Base-by-base conservation (phyloP, 2,113 vertebrate genomes). In the Callionymus lyra region DNA sequence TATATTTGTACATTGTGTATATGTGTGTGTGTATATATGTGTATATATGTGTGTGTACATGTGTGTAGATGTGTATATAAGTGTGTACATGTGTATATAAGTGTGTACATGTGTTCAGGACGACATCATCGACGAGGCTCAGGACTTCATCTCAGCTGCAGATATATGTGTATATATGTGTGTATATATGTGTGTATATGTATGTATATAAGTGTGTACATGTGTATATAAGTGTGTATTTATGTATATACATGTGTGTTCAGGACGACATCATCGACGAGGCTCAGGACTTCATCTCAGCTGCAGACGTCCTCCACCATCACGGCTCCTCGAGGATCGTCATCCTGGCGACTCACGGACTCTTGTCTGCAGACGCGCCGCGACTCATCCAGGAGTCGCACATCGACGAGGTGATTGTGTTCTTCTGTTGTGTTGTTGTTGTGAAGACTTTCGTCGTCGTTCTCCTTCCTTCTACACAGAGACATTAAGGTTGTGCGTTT, bases 261-360 rank as follows among this genome's bases (percentile, higher is more conserved):
- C 65, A 99, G 95, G 95, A 99, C 68, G 94, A 99, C 80, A 98
- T 99, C 27, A 97, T 99, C 0, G 95, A 99, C 6, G 92, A 97
- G 0, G 90, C 95, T 62, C 91, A 94, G 57, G 92, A 93, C 72
- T 99, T 93, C 57, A 90, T 98, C 2, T 93, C 94, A 1, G 89
- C 94, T 9, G 94, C 95, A 1, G 95, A 99, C 67, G 94, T 90
- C 70, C 84, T 99, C 65, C 98, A 99, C 48, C 94, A 98, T 57
- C 84, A 92, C 1, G 95, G 95, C 1, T 93, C 95, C 6, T 98
- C 97, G 56, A 99, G 96, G 81, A 97, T 99, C 54, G 98, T 92
- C 21, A 82, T 98, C 66, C 98, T 98, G 95, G 95, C 94, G 1
- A 99, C 95, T 4, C 95, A 99, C 0, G 95, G 95, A 31, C 86